Base-by-base conservation (phyloP, 2,888 invertebrate genomes). In the Synergus laeviventris region DNA sequence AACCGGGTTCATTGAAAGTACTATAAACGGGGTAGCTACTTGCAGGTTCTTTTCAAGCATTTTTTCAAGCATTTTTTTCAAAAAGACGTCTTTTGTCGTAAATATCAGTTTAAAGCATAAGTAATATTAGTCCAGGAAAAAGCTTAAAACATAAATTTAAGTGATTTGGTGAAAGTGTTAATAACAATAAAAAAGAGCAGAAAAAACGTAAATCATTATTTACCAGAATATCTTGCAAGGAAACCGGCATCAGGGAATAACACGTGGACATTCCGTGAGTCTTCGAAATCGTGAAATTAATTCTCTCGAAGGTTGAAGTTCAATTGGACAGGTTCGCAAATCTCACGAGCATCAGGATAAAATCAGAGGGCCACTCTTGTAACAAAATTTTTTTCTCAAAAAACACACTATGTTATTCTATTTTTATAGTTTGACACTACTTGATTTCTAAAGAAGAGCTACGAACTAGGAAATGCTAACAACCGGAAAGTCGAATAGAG, bases 141-240 rank as follows among this genome's bases (percentile, higher is more conserved):
- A 49, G 24, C 12, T 60, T 0, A 31, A 54, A 16, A 60, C 8
- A 14, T n/a, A 49, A n/a, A n/a, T 1, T 1, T n/a, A n/a, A 7
- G 16, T 49, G 0, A 18, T 54, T 9, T 2, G 49, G 18, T 54
- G 9, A 18, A 59, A 39, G 11, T 2, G 14, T 64, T 64, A 64
- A 42, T 64, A 42, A 12, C 1, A n/a, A 36, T 61, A 38, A 18
- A 39, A 21, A 18, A 21, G 42, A 38, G 1, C 3, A 21, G 7
- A 39, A 61, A 45, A 56, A 16, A 18, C 21, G 2, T 42, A 24
- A 73, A 74, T 38, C 56, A 64, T 78, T 86, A 87, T 87, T 90
- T 89, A 90, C 90, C 90, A 90, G 82, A 84, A 90, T 90, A 84
- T 90, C 90, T 85, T 89, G 90, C 82, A 91, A 85, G 45, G 90